phyloP scores from a whole-genome alignment of 2,797 vertebrate species.

The Chromobotia macracanthus region DNA sequence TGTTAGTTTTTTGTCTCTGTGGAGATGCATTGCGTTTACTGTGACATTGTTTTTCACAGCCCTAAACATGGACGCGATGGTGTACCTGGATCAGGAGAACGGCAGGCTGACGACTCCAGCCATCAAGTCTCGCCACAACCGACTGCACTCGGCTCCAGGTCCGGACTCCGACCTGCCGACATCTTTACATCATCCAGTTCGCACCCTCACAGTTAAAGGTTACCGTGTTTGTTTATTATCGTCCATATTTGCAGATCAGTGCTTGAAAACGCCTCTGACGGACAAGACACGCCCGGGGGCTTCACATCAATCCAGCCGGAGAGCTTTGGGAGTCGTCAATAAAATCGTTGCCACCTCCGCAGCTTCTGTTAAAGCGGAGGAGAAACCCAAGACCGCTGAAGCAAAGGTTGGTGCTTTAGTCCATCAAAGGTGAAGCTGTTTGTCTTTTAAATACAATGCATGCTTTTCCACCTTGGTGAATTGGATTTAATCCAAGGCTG shows the following conservation, averaged over 20 bases:
- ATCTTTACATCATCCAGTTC: no score
- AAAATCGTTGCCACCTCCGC: conserved; percentile 47
- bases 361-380: conserved; percentile 26
- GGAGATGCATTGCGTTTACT: no score
- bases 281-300: conserved; percentile 30
- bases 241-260: conserved; percentile 37
- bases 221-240: background rate
- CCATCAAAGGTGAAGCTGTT: no score
- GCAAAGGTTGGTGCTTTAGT: conserved; percentile 42
- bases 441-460: no score
- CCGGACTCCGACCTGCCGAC: no score
- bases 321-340: conserved; percentile 58
- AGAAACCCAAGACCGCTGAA: conserved; percentile 44
- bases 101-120: conserved; percentile 41
- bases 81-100: conserved; percentile 60
- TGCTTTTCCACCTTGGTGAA: no score
- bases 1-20: background rate
- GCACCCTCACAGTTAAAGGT: no score
- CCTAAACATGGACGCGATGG: conserved; percentile 53
- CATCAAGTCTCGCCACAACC: conserved; percentile 51
- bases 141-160: conserved; percentile 62
- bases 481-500: no score
- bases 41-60: background rate
- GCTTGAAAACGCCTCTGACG: conserved; percentile 55
- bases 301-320: conserved; percentile 47